These are phyloP conservation scores for Cydia pomonella DNA, from an alignment of 1,140 invertebrate genomes.

Conservation along the genomic window DNA sequence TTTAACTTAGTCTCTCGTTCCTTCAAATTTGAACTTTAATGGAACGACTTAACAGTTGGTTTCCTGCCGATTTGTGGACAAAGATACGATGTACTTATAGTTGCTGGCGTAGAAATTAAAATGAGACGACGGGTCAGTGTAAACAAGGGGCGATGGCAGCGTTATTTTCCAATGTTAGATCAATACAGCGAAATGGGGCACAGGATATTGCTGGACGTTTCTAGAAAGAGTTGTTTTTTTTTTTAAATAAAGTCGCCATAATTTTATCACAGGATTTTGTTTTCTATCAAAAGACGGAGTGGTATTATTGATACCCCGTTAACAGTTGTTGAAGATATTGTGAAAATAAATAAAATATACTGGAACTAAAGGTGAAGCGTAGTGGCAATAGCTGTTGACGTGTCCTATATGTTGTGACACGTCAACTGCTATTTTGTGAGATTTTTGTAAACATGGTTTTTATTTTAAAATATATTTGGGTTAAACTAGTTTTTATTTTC, in stretches of 20 bases:
- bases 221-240: conserved; percentile 32
- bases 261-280: background rate
- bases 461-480: too few relatives aligned
- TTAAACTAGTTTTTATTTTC: too few relatives aligned
- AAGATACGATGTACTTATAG: background rate
- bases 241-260: background rate
- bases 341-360: too few relatives aligned
- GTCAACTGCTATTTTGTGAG: too few relatives aligned
- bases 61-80: background rate
- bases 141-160: conserved; percentile 46
- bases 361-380: too few relatives aligned
- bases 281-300: too few relatives aligned
- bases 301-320: too few relatives aligned
- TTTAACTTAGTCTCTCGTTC: background rate
- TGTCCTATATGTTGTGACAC: too few relatives aligned
- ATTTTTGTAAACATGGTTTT: too few relatives aligned
- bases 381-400: too few relatives aligned
- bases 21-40: background rate
- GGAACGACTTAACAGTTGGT: background rate
- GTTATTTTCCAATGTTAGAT: conserved; percentile 66
- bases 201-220: conserved; percentile 66
- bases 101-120: conserved; percentile 50
- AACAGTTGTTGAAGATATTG: too few relatives aligned
- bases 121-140: conserved; percentile 53
- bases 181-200: conserved; percentile 59